phyloP scores from a whole-genome alignment of 2,113 vertebrate species.

The Epinephelus cyanopodus region DNA sequence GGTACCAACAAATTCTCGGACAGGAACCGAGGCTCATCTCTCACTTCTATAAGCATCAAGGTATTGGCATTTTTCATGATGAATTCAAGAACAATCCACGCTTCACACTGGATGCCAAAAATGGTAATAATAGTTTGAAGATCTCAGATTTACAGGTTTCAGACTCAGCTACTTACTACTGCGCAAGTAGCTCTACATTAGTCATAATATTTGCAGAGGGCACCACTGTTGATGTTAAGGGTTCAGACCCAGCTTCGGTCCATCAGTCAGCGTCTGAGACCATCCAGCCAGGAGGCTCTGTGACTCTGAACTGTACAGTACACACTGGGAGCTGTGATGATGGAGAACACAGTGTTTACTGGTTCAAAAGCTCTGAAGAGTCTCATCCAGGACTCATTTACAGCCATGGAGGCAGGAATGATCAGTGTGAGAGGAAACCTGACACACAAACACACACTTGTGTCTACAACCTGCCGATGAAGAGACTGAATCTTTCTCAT shows the following conservation, averaged over 20 bases:
- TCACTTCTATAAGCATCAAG: too few relatives aligned
- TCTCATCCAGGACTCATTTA: too few relatives aligned
- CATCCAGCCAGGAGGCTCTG: constrained; percentile 53
- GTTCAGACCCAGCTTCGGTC: constrained; percentile 4
- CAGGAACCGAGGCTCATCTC: too few relatives aligned
- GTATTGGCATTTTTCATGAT: too few relatives aligned
- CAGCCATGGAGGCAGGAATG: not conserved
- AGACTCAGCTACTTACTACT: too few relatives aligned
- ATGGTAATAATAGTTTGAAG: too few relatives aligned
- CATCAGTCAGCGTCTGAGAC: constrained; percentile 33
- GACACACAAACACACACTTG: constrained; percentile 41
- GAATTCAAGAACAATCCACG: too few relatives aligned
- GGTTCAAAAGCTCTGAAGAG: too few relatives aligned
- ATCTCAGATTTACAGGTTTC: too few relatives aligned
- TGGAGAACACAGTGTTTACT: constrained; percentile 72
- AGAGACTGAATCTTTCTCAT: constrained; percentile 20
- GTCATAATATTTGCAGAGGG: not conserved
- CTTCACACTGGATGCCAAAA: too few relatives aligned
- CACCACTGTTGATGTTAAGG: constrained; percentile 13
- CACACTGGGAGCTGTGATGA: constrained; percentile 54
- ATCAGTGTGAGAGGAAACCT: constrained; percentile 40
- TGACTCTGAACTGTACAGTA: constrained; percentile 67
- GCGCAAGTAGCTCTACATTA: too few relatives aligned
- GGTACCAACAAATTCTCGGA: too few relatives aligned
- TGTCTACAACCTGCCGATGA: constrained; percentile 41